These are phyloP conservation scores for Acheta domesticus DNA, from an alignment of 2,888 invertebrate genomes.

Conservation along the genomic window DNA sequence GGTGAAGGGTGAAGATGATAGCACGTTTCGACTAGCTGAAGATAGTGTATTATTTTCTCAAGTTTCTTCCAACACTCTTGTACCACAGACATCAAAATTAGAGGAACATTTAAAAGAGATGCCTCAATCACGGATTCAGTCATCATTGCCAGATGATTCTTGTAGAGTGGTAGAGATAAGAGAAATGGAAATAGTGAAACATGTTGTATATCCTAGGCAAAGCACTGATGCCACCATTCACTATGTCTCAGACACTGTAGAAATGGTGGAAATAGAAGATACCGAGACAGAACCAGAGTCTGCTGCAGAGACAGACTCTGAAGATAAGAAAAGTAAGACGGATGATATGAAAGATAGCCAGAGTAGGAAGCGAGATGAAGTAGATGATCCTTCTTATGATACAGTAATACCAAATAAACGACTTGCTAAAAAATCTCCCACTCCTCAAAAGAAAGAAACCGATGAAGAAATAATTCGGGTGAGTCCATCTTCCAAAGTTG, in stretches of 20 bases:
- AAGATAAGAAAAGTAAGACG: slow-evolving; percentile 33
- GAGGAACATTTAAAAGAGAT: background rate
- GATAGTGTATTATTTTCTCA: slow-evolving; percentile 67
- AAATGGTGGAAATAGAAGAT: slow-evolving; percentile 52
- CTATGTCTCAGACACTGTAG: slow-evolving; percentile 50
- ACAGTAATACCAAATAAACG: background rate
- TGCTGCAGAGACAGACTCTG: slow-evolving; percentile 42
- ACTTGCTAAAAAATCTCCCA: background rate
- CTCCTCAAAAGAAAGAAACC: slow-evolving; percentile 24
- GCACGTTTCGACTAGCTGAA: slow-evolving; percentile 60
- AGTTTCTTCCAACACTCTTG: slow-evolving; percentile 51
- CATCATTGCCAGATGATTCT: slow-evolving; percentile 42
- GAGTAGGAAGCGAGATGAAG: background rate
- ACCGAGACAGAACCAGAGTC: slow-evolving; percentile 47
- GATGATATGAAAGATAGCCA: background rate
- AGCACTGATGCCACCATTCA: slow-evolving; percentile 55
- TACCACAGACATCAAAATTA: slow-evolving; percentile 11
- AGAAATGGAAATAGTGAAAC: slow-evolving; percentile 64
- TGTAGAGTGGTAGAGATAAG: slow-evolving; percentile 65
- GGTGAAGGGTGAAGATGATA: slow-evolving; percentile 38
- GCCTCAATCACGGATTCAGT: background rate
- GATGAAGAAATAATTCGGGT: slow-evolving; percentile 37
- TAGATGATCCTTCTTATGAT: slow-evolving; percentile 22
- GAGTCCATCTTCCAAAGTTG: slow-evolving; percentile 29
- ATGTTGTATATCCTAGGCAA: slow-evolving; percentile 50